Percentiles rank a stretch among this genome's conserved stretches.
phyloP scores from a whole-genome alignment of 2,888 invertebrate species.

The Norana najaformis region DNA sequence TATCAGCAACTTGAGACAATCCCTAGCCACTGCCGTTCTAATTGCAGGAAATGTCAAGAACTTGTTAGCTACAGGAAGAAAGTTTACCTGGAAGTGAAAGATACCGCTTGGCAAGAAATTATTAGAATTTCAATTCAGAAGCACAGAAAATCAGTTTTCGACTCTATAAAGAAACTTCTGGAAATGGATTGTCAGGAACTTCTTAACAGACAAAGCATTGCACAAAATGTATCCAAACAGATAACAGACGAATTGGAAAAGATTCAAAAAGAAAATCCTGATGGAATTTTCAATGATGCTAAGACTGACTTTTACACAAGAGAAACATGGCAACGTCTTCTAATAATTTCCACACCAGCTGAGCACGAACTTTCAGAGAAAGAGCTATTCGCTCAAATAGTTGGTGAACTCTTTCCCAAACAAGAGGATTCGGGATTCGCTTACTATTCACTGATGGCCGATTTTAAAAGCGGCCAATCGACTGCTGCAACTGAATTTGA shows the following conservation, averaged over 20 bases:
- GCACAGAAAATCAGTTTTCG: too few species aligned
- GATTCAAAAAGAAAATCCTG: neutral
- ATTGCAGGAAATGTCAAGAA: too few species aligned
- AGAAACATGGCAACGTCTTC: neutral
- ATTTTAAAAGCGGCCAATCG: neutral
- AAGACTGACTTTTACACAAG: neutral
- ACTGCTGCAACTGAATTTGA: conserved; percentile 2
- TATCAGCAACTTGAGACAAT: too few species aligned
- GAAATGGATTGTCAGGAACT: neutral
- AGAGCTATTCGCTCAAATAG: neutral
- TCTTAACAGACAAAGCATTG: neutral
- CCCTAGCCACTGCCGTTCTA: too few species aligned
- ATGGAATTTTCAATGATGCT: neutral
- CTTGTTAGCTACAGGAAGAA: too few species aligned
- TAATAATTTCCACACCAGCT: neutral
- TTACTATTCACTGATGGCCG: neutral
- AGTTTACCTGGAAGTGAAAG: too few species aligned
- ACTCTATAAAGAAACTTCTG: neutral
- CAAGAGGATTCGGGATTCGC: neutral
- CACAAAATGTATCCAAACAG: neutral
- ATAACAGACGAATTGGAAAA: neutral
- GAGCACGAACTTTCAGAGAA: neutral
- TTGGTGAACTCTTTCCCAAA: neutral
- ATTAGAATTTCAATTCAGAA: too few species aligned
- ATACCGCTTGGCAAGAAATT: too few species aligned